These are phyloP conservation scores for Bicyclus anynana DNA, from an alignment of 1,140 invertebrate genomes.

Conservation along the genomic window DNA sequence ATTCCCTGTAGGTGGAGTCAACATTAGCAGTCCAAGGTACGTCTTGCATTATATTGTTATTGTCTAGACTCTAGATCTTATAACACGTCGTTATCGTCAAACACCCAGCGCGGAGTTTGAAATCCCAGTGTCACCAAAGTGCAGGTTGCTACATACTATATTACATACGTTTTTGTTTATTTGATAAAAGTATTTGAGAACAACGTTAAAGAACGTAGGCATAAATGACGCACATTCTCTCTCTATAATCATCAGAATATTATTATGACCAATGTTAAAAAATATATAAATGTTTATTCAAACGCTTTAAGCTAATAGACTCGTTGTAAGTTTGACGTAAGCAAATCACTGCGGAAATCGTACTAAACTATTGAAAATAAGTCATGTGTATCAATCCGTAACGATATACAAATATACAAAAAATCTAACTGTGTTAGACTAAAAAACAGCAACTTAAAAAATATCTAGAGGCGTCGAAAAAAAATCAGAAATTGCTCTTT, in stretches of 20 bases:
- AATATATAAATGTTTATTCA: slow-evolving; percentile 2
- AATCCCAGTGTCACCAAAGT: no score
- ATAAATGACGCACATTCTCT: background rate
- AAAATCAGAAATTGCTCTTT: no score
- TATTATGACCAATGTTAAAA: background rate
- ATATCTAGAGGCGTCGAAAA: no score
- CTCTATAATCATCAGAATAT: background rate
- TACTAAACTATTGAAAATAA: slow-evolving; percentile 27
- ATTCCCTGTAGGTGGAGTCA: no score
- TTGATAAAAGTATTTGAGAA: background rate
- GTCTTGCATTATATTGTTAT: no score
- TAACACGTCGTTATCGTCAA: no score
- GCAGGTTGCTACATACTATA: no score
- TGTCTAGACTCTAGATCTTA: no score
- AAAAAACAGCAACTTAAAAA: no score
- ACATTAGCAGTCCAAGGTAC: no score
- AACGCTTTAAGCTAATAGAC: background rate
- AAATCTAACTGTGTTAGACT: background rate
- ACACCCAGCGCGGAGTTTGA: no score
- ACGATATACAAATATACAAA: slow-evolving; percentile 19
- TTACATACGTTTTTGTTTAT: no score
- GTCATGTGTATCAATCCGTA: slow-evolving; percentile 31
- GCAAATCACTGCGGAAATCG: slow-evolving; percentile 29
- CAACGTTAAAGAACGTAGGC: background rate
- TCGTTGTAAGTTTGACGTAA: slow-evolving; percentile 25